Percentiles rank a stretch among this genome's conserved stretches.
Conservation (phyloP, 2,113 vertebrate genomes). For the Tapirus terrestris region DNA sequence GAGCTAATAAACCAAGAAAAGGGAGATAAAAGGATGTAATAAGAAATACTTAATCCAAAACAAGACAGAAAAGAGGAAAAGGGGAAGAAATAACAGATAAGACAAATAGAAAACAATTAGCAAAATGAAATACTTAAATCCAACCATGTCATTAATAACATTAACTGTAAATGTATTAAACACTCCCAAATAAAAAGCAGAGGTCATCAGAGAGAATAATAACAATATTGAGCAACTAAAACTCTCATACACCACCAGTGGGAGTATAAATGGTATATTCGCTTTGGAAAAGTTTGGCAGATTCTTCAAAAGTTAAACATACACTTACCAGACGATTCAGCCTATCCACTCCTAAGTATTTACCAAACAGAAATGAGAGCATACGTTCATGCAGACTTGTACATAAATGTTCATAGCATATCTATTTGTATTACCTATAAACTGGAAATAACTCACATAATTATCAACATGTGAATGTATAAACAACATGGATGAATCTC, state of each 20-base stretch:
- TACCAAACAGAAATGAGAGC: neutral
- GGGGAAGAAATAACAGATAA: neutral
- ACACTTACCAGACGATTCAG: too few relatives aligned
- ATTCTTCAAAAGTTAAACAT: neutral
- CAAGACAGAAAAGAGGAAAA: neutral
- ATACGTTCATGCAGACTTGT: neutral
- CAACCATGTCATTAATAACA: neutral
- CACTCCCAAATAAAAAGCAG: neutral
- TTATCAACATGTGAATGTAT: neutral
- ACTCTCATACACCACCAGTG: neutral
- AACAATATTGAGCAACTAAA: neutral
- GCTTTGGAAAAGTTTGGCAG: neutral
- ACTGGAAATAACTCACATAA: neutral
- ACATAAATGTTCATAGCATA: neutral
- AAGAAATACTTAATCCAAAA: neutral
- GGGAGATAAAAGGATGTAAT: neutral
- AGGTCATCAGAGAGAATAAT: neutral
- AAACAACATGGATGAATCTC: neutral
- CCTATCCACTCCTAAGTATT: neutral
- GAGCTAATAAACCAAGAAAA: neutral
- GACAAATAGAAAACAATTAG: neutral
- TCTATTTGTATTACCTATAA: neutral
- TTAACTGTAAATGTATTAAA: neutral
- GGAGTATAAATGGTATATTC: neutral
- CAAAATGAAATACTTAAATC: neutral